Evolutionary conservation across 2,888 invertebrate species (phyloP), one percentile per base, ranked within the genome.

Genomic region (Ectemnius continuus): DNA sequence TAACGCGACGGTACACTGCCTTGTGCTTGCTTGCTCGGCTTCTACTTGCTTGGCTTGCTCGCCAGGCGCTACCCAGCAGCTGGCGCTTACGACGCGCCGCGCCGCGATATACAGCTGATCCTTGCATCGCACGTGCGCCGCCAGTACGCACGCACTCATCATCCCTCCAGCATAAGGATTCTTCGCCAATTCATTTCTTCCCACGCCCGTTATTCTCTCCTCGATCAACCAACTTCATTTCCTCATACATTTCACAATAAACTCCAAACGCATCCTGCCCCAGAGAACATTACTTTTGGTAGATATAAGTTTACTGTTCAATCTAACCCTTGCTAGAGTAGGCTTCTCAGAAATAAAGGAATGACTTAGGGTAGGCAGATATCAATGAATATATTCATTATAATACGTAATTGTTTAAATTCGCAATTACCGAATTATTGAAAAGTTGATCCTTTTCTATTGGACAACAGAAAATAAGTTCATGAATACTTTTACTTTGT

Each of bases 41-140:
- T 58, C 28, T 52, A 14, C 14, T 16, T 52, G 16, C 52, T 16
- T 13, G 16, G 52, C 52, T 52, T 52, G 16, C 52, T 52, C 52
- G 16, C 48, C 26, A 61, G 74, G 71, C 70, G 73, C 76, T 75
- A 63, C 23, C 70, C 76, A 46, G 67, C 69, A 79, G 85, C 20
- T 60, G 79, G 77, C 77, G 75, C 61, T 70, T 14, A 14, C 52
- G 16, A 16, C 52, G 23, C 59, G 1, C 26, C 45, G 26, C 61
- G 23, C 26, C 45, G 26, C 61, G 23, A 36, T 64, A 80, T 36
- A 80, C 84, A 85, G 80, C 82, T 84, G 84, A 84, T 81, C 64
- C 63, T 52, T 13, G 52, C 18, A 58, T 61, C 72, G 79, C 82
- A 81, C 82, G 75, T 83, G 81, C 78, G 74, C 79, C 61, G 76